Conservation (phyloP, 2,797 vertebrate species). For the Zalophus californianus region DNA sequence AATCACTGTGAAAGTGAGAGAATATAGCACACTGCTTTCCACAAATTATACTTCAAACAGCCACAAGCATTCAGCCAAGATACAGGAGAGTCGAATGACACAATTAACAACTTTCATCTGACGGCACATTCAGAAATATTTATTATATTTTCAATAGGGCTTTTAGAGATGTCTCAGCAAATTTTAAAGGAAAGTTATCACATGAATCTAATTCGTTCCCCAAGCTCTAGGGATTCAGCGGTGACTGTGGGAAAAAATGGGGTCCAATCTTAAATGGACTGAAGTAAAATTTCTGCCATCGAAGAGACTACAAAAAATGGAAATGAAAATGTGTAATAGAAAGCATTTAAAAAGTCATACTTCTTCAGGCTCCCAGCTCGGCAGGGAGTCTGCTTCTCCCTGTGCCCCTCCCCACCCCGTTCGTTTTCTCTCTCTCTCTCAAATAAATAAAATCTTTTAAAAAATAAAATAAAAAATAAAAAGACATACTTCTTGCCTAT, state of each 20-base stretch:
- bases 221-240: neutral
- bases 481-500: neutral
- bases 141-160: neutral
- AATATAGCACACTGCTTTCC: neutral
- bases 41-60: neutral
- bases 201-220: neutral
- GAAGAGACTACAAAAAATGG: neutral
- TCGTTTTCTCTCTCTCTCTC: neutral
- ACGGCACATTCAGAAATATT: neutral
- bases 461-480: neutral
- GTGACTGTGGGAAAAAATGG: neutral
- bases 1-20: neutral
- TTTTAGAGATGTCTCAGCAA: neutral
- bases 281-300: neutral
- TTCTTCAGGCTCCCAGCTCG: neutral
- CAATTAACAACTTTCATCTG: conserved; percentile 5
- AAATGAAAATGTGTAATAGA: neutral
- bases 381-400: neutral
- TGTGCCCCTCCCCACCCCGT: neutral
- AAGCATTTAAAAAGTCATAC: neutral
- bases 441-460: neutral
- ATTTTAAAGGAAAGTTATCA: neutral
- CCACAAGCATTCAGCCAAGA: conserved; percentile 4
- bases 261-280: neutral
- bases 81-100: neutral